Evolutionary conservation across 2,888 invertebrate species (phyloP).

Genomic region (Amaurobius ferox): DNA sequence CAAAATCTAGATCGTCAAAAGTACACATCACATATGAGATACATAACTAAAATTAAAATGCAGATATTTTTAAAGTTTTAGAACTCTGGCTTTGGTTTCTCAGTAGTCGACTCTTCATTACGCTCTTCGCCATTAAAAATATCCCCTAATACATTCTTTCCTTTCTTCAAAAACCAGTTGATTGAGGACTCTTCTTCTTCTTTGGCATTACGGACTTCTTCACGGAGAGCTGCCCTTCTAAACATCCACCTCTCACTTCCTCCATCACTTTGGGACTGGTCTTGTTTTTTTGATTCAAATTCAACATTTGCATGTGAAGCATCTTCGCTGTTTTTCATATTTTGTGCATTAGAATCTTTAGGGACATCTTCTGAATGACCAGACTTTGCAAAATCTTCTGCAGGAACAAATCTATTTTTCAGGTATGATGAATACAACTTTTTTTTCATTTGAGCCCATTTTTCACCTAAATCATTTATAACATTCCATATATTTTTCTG

Average conservation of each 20-base stretch:
- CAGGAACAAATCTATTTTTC: conserved; percentile 17
- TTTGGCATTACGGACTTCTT: conserved; percentile 3
- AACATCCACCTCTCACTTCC: conserved; percentile 26
- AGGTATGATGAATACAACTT: background rate
- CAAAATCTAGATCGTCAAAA: too few relatives aligned
- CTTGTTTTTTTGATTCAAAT: background rate
- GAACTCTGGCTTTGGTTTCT: too few relatives aligned
- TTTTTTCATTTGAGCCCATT: conserved; percentile 25
- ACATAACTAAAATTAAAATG: too few relatives aligned
- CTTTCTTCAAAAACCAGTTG: conserved; percentile 13
- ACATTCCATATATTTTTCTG: conserved; percentile 37
- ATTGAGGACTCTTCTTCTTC: conserved; percentile 11
- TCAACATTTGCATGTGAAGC: background rate
- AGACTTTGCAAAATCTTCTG: background rate
- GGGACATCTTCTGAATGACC: background rate
- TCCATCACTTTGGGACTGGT: background rate
- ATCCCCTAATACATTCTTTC: too few relatives aligned
- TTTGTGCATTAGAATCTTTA: background rate
- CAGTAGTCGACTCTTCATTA: too few relatives aligned
- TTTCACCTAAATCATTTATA: conserved; percentile 22
- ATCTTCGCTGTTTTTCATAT: background rate
- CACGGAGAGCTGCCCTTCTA: conserved; percentile 29
- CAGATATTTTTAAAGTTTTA: too few relatives aligned
- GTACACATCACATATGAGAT: too few relatives aligned
- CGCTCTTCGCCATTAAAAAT: too few relatives aligned